These are phyloP conservation scores for Cosmia trapezina DNA, from an alignment of 2,888 invertebrate genomes.

Conservation along the genomic window DNA sequence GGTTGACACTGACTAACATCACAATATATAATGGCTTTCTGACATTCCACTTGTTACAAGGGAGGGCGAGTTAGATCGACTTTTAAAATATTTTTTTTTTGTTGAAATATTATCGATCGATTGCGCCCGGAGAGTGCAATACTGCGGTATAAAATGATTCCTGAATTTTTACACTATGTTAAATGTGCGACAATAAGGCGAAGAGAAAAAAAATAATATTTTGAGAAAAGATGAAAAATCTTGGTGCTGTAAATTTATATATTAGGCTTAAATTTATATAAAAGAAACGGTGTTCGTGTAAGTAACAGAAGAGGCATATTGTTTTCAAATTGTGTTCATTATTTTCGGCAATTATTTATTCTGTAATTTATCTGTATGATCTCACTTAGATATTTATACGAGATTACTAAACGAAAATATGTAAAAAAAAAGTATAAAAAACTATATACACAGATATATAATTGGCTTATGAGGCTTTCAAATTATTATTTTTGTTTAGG, in stretches of 20 bases:
- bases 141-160: constrained; percentile 87
- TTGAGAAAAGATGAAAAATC: constrained; percentile 90
- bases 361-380: constrained; percentile 89
- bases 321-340: constrained; percentile 89
- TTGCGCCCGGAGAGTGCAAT: constrained; percentile 83
- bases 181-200: constrained; percentile 90
- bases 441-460: constrained; percentile 87
- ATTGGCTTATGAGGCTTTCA: constrained; percentile 90
- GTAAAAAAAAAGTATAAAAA: constrained; percentile 82
- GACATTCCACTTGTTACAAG: constrained; percentile 80
- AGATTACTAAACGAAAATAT: constrained; percentile 88
- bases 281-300: constrained; percentile 88
- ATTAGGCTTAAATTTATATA: constrained; percentile 90
- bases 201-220: constrained; percentile 88
- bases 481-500: constrained; percentile 83
- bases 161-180: constrained; percentile 88
- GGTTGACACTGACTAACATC: constrained; percentile 71
- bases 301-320: constrained; percentile 90
- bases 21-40: constrained; percentile 67
- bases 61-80: constrained; percentile 69
- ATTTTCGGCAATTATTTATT: constrained; percentile 89
- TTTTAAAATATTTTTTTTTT: constrained; percentile 45
- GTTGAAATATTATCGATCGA: constrained; percentile 55
- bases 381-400: constrained; percentile 90
- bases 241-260: constrained; percentile 91